Base-by-base conservation (phyloP, 2,888 invertebrate genomes). In the Oligia fasciuncula region DNA sequence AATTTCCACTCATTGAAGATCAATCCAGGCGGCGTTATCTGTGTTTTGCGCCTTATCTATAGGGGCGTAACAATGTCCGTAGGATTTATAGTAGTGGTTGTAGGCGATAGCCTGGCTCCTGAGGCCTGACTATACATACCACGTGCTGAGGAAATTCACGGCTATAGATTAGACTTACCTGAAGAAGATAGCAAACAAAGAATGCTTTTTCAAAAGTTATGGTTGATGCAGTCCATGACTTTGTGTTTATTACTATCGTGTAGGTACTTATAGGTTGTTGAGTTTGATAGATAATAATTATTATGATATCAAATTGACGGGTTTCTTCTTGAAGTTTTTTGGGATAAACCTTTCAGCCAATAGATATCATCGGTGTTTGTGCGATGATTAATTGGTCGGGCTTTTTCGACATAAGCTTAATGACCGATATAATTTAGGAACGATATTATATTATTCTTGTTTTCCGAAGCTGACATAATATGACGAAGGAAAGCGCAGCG, bases 1-100 rank as follows among this genome's bases (percentile, higher is more conserved):
- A 96, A 96, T 96, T 95, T 94, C 94, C 93, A 94, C 93, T 96
- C 95, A 95, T 96, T 96, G 95, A 91, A 95, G 96, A 96, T 96
- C 96, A 96, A 96, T 96, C 95, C 95, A 91, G 91, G 89, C 90
- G 89, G 85, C 91, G 94, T 95, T 95, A 96, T 96, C 96, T 93
- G 94, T 95, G 95, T 95, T 94, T 95, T 94, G 95, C 92, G 92
- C 93, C 93, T 95, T 95, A 95, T 95, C 95, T 94, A 83, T 83
- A 88, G 91, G 91, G 91, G 90, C 90, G 92, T 92, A 91, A 93
- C 93, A 93, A 92, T 89, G 92, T 92, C 93, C 87, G 90, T 86
- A 81, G 91, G 92, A 94, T 94, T 95, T 94, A 94, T 94, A 92
- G 91, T 87, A 85, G 86, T 81, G 79, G 81, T 85, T 83, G 83